Base-by-base conservation (phyloP, 1,140 invertebrate genomes). In the Aphaenogaster floridana region DNA sequence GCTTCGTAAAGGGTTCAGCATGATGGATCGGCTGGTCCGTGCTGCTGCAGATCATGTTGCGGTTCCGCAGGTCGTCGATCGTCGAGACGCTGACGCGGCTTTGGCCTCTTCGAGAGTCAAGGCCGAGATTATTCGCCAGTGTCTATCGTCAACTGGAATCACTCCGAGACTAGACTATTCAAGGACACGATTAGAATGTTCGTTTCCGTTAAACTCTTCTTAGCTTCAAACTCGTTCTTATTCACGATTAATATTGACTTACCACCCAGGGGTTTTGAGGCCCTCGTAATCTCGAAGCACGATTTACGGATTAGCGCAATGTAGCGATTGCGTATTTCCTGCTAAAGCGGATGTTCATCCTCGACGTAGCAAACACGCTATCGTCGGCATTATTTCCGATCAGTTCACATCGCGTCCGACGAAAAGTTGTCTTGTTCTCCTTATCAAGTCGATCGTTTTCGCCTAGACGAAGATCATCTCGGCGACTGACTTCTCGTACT, bases 81-180 rank as follows among this genome's bases (percentile, higher is more conserved):
- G 66, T 86, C 57, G 66, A 57, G 59, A 63, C 54, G 66, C 57
- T 50, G 39, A 66, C 66, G 34, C 54, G 61, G 57, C 71, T 78
- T 91, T 71, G 83, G 54, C 72, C 80, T 85, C 57, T 61, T 48
- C 79, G 39, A 36, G 39, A 91, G 87, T 89, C 88, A 91, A 91
- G 90, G 89, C 45, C 76, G 69, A 74, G 89, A 87, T 72, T 77
- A 89, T 89, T 87, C 64, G 34, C 79, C 15, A 78, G 50, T 66
- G 21, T 34, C 54, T 87, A 61, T 50, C 36, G 76, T 42, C 28
- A 36, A 59, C 15, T 50, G 17, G 45, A 39, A 71, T 71, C 50
- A 52, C 28, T 64, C 15, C 17, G 48, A n/a, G 63, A 48, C 28
- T 34, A 42, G n/a, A 39, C 11, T 3, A 17, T 28, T 61, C 72